A percentile compares a stretch with the other conserved stretches of the same genome.
Evolutionary conservation across 2,113 vertebrate genomes (phyloP).

Genomic region (Sander vitreus): DNA sequence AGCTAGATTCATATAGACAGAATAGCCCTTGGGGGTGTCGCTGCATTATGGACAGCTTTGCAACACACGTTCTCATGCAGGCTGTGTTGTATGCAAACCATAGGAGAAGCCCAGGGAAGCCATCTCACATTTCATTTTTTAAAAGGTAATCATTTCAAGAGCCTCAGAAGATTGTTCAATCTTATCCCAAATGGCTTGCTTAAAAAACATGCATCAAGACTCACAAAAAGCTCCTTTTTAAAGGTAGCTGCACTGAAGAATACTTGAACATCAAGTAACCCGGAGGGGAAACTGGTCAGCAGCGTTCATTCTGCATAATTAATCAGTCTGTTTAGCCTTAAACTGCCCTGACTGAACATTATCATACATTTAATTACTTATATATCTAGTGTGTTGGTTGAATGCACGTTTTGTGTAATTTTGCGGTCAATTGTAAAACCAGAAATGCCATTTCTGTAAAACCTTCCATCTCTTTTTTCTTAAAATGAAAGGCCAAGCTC

Average conservation of each 20-base stretch:
- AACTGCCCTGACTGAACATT: not conserved
- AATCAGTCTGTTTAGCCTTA: slow-evolving; percentile 16
- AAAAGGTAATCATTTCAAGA: slow-evolving; percentile 10
- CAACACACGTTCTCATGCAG: slow-evolving; percentile 36
- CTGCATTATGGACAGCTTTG: slow-evolving; percentile 50
- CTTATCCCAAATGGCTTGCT: not conserved
- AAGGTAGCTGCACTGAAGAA: slow-evolving; percentile 26
- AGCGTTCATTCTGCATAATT: slow-evolving; percentile 33
- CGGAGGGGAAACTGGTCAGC: not conserved
- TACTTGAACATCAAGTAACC: slow-evolving; percentile 10
- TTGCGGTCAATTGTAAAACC: slow-evolving; percentile 39
- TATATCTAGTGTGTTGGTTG: not conserved
- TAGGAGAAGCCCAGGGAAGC: not conserved
- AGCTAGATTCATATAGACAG: slow-evolving; percentile 52
- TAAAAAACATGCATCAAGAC: slow-evolving; percentile 14
- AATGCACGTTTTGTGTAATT: slow-evolving; percentile 6
- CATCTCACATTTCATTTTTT: slow-evolving; percentile 42
- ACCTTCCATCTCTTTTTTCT: slow-evolving; percentile 15
- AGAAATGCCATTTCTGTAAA: slow-evolving; percentile 57
- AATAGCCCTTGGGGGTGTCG: not conserved
- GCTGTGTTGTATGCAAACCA: slow-evolving; percentile 29
- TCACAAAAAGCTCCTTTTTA: slow-evolving; percentile 13
- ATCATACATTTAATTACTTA: slow-evolving; percentile 1
- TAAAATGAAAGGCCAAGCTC: slow-evolving; percentile 56
- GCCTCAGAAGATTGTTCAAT: not conserved